A percentile compares a stretch with the other conserved stretches of the same genome.
Evolutionary conservation across 2,888 invertebrate species (phyloP).

Genomic region (Brassicogethes aeneus): DNA sequence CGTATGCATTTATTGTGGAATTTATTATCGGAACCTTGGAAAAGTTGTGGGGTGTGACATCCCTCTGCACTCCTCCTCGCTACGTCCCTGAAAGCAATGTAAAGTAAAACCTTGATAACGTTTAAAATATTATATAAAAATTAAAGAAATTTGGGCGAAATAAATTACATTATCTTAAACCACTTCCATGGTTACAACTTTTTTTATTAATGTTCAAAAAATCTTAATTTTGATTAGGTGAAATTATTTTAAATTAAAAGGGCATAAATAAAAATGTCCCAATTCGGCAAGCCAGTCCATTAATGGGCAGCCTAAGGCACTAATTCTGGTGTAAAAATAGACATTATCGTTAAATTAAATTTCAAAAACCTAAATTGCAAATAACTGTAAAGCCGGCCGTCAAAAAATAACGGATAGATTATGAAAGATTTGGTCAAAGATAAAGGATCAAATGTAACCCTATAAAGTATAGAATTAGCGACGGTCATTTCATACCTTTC

Average conservation of each 20-base stretch:
- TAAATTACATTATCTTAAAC: too few relatives aligned
- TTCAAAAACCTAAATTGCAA: background rate
- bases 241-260: background rate
- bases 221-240: background rate
- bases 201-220: background rate
- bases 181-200: too few relatives aligned
- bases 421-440: background rate
- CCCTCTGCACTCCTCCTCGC: too few relatives aligned
- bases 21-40: too few relatives aligned
- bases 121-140: background rate
- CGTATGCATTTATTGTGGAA: too few relatives aligned
- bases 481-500: background rate
- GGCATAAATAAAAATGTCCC: background rate
- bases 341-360: background rate
- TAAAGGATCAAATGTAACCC: background rate
- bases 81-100: too few relatives aligned
- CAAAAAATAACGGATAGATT: background rate
- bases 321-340: background rate
- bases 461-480: background rate
- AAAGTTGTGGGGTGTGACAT: too few relatives aligned
- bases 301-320: background rate
- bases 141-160: too few relatives aligned
- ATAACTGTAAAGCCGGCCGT: background rate
- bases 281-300: too few relatives aligned
- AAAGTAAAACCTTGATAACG: too few relatives aligned